A percentile compares a stretch with the other conserved stretches of the same genome.
Evolutionary conservation across 2,888 invertebrate genomes (phyloP).

Genomic region (Drosophila paramelanica): DNA sequence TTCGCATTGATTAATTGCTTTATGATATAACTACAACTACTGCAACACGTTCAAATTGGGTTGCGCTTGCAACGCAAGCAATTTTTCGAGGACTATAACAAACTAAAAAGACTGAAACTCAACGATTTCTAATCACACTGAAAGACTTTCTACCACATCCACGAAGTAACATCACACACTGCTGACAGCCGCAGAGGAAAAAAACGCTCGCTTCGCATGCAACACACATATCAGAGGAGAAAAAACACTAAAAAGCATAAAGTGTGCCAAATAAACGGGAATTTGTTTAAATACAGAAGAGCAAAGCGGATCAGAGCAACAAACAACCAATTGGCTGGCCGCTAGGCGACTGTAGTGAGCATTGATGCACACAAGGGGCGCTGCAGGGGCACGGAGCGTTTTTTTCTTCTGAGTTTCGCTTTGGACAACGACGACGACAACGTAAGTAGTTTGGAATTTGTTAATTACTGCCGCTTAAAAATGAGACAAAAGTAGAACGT

Average conservation of each 20-base stretch:
- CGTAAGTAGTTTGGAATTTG: slow-evolving; percentile 71
- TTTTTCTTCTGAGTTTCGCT: slow-evolving; percentile 69
- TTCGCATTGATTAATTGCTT: slow-evolving; percentile 69
- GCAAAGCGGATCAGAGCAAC: slow-evolving; percentile 34
- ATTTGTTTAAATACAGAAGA: slow-evolving; percentile 41
- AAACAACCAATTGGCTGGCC: slow-evolving; percentile 35
- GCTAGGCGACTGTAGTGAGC: slow-evolving; percentile 42
- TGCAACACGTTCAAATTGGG: slow-evolving; percentile 46
- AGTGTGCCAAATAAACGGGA: slow-evolving; percentile 65
- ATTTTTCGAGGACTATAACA: slow-evolving; percentile 51
- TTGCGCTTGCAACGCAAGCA: slow-evolving; percentile 58
- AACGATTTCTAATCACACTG: slow-evolving; percentile 66
- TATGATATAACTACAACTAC: slow-evolving; percentile 56
- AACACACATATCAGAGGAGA: slow-evolving; percentile 39
- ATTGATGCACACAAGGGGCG: slow-evolving; percentile 64
- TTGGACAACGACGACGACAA: slow-evolving; percentile 79
- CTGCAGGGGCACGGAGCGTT: slow-evolving; percentile 52
- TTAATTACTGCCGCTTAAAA: slow-evolving; percentile 50
- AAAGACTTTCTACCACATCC: slow-evolving; percentile 70
- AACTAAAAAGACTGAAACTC: slow-evolving; percentile 72
- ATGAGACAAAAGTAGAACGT: slow-evolving; percentile 19
- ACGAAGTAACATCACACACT: slow-evolving; percentile 56
- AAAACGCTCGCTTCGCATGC: slow-evolving; percentile 49
- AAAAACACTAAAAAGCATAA: slow-evolving; percentile 16
- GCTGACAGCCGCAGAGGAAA: slow-evolving; percentile 53